phyloP scores from a whole-genome alignment of 2,797 vertebrate genomes.

The Catostomus latipinnis region DNA sequence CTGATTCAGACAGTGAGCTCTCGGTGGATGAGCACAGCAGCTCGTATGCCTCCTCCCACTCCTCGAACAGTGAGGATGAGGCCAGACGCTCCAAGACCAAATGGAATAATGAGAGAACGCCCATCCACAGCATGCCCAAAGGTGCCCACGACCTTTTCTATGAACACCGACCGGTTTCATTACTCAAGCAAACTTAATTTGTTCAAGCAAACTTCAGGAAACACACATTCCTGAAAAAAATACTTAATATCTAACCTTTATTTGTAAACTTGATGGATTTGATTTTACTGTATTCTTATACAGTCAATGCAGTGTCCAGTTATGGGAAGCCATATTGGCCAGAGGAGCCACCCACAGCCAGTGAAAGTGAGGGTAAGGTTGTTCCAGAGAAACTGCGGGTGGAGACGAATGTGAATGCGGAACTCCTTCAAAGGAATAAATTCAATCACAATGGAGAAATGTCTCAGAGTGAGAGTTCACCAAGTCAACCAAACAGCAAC shows the following conservation, averaged over 20 bases:
- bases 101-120: constrained; percentile 80
- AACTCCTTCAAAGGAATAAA: constrained; percentile 81
- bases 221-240: too few species aligned
- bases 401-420: constrained; percentile 85
- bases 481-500: constrained; percentile 73
- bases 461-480: constrained; percentile 69
- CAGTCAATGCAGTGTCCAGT: constrained; percentile 70
- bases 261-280: too few species aligned
- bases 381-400: constrained; percentile 75
- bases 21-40: constrained; percentile 87
- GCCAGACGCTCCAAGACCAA: constrained; percentile 66
- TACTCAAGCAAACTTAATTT: neutral
- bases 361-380: constrained; percentile 75
- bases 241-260: too few species aligned
- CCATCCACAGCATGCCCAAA: constrained; percentile 84
- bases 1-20: constrained; percentile 86
- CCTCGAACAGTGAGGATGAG: constrained; percentile 85
- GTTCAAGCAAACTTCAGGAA: too few species aligned
- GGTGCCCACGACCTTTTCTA: constrained; percentile 68
- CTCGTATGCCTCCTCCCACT: constrained; percentile 84
- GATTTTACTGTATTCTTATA: neutral
- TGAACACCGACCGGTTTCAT: neutral
- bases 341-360: constrained; percentile 72
- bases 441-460: constrained; percentile 70
- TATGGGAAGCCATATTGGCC: constrained; percentile 81